Conservation (phyloP, 2,888 invertebrate species). For the Portevinia maculata region DNA sequence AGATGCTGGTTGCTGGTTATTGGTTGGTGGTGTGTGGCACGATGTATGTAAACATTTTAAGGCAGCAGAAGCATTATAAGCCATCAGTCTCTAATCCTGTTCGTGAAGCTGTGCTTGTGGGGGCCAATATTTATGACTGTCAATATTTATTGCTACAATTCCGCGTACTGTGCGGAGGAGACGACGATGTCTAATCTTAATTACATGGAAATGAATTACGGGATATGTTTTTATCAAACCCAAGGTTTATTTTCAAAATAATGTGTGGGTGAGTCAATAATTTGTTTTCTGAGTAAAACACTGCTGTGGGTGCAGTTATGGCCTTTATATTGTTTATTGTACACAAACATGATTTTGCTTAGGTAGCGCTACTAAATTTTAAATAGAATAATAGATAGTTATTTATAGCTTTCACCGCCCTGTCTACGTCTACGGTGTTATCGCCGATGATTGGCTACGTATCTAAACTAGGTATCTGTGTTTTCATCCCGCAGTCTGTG, state of each 20-base stretch:
- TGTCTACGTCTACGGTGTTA: too few relatives aligned
- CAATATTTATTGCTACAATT: constrained; percentile 73
- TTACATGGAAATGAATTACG: constrained; percentile 71
- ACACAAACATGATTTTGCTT: constrained; percentile 38
- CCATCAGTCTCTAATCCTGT: constrained; percentile 57
- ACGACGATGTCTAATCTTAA: constrained; percentile 71
- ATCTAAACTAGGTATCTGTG: too few relatives aligned
- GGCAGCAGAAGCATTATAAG: constrained; percentile 2
- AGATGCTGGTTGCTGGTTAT: constrained; percentile 21
- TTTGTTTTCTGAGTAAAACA: constrained; percentile 45
- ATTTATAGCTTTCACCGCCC: too few relatives aligned
- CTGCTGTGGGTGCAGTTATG: constrained; percentile 53
- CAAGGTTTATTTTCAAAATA: constrained; percentile 5
- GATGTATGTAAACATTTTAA: constrained; percentile 67
- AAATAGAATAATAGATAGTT: too few relatives aligned
- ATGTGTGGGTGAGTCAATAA: constrained; percentile 67
- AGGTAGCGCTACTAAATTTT: constrained; percentile 26
- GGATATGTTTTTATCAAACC: constrained; percentile 29
- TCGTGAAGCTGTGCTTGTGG: constrained; percentile 22
- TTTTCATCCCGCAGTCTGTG: too few relatives aligned
- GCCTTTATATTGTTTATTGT: constrained; percentile 41
- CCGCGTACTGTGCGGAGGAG: constrained; percentile 65
- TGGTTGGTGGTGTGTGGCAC: constrained; percentile 44
- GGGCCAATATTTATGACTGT: constrained; percentile 61
- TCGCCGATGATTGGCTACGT: too few relatives aligned